These are phyloP conservation scores for Sebastolobus alascanus DNA, from an alignment of 2,797 vertebrate species.

Conservation along the genomic window DNA sequence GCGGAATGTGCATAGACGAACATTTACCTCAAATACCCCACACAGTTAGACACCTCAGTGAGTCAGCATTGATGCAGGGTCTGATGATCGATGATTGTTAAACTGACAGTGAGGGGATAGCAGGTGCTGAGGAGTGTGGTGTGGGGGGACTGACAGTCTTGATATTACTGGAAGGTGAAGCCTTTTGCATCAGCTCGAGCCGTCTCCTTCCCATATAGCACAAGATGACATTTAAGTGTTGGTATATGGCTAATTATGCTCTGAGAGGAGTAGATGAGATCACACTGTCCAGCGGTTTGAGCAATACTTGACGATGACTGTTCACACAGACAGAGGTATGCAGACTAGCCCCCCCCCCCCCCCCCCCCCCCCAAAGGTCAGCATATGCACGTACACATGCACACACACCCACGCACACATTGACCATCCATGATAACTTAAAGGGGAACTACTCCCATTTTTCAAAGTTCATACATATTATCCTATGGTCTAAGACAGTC, in stretches of 20 bases:
- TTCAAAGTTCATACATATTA: no score
- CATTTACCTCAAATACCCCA: slow-evolving; percentile 23
- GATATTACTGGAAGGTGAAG: slow-evolving; percentile 78
- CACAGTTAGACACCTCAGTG: slow-evolving; percentile 63
- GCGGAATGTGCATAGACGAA: background rate
- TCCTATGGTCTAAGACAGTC: no score
- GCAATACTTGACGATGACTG: background rate
- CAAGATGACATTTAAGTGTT: slow-evolving; percentile 74
- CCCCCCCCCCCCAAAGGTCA: slow-evolving; percentile 34
- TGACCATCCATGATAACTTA: background rate
- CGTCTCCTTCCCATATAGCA: slow-evolving; percentile 35
- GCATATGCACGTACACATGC: background rate
- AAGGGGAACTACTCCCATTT: no score
- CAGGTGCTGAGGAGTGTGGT: slow-evolving; percentile 44
- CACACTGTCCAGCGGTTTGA: slow-evolving; percentile 70
- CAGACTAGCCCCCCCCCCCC: background rate
- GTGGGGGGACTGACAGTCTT: slow-evolving; percentile 59
- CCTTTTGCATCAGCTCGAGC: slow-evolving; percentile 51
- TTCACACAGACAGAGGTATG: background rate
- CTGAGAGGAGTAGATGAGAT: slow-evolving; percentile 57
- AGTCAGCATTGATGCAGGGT: slow-evolving; percentile 66
- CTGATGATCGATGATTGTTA: slow-evolving; percentile 35
- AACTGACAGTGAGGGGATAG: slow-evolving; percentile 59
- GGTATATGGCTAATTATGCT: slow-evolving; percentile 54
- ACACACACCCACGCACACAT: background rate